Base-by-base conservation (phyloP, 2,888 invertebrate species). In the Acanthococcus lagerstroemiae region DNA sequence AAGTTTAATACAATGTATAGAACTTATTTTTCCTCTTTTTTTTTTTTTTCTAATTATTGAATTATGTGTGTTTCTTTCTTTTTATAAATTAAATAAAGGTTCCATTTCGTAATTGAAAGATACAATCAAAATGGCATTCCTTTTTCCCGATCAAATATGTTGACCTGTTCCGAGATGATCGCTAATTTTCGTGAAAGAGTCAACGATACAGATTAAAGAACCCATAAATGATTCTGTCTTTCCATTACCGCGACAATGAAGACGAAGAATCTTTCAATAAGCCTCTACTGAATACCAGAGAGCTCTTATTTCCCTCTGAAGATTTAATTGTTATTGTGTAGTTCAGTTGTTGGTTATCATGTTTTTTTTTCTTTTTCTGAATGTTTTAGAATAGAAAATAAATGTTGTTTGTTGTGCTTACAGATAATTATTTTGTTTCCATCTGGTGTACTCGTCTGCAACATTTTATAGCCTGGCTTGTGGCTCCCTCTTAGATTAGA, bases 351-450 rank as follows among this genome's bases (percentile, higher is more conserved):
- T n/a, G n/a, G n/a, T n/a, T n/a, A n/a, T n/a, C n/a, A n/a, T n/a
- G n/a, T n/a, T n/a, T n/a, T 57, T 57, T 30, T 58, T 58, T 26
- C 21, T 25, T 52, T 61, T 50, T 61, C 52, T 61, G 50, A 50
- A 61, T 61, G 61, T 61, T 61, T 50, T 61, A 61, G 61, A 52
- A 50, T 61, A 61, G 61, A 54, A 61, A 61, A 61, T 61, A 61
- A 52, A 61, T 61, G 61, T 61, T 61, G 48, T 50, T 61, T 61
- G 61, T 61, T 61, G 61, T 50, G 61, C 61, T 61, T 61, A 50
- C 27, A 61, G 52, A 26, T 30, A 27, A 27, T 50, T 61, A 27
- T 48, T 45, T 56, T 9, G 9, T 52, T 52, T 52, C 22, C 22
- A n/a, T n/a, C n/a, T n/a, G n/a, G n/a, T n/a, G n/a, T n/a, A n/a